phyloP scores from a whole-genome alignment of 2,113 vertebrate genomes.

The Emydura subglobosa region DNA sequence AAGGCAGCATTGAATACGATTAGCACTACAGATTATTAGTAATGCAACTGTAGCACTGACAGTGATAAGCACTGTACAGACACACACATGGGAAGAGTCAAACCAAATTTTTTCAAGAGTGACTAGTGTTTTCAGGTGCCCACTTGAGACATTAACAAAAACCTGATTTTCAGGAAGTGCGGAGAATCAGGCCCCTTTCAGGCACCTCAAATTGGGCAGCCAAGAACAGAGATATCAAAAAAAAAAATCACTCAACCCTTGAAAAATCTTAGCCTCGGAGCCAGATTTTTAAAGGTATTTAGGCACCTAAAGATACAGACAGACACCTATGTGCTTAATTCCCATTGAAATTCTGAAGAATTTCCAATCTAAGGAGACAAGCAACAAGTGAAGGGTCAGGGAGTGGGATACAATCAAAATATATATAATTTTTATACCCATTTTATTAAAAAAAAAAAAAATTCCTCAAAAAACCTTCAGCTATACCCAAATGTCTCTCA shows the following conservation, averaged over 20 bases:
- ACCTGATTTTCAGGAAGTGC: neutral
- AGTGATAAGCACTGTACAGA: neutral
- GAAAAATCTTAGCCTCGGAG: neutral
- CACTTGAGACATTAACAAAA: neutral
- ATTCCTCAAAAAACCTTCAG: neutral
- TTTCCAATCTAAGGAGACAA: neutral
- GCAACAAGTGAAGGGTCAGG: neutral
- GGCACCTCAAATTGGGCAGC: neutral
- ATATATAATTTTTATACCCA: neutral
- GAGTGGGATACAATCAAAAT: neutral
- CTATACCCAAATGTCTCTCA: neutral
- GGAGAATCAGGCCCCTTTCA: neutral
- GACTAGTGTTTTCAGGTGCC: neutral
- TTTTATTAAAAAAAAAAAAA: neutral
- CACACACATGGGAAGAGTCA: neutral
- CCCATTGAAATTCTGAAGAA: neutral
- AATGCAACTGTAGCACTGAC: neutral
- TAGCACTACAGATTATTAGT: neutral
- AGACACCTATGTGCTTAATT: neutral
- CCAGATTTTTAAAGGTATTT: neutral
- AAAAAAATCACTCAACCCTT: neutral
- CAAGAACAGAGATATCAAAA: neutral
- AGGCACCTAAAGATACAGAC: neutral
- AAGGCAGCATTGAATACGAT: neutral
- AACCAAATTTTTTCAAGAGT: neutral